Evolutionary conservation across 2,797 vertebrate genomes (phyloP).

Genomic region (Eulemur coronatus): DNA sequence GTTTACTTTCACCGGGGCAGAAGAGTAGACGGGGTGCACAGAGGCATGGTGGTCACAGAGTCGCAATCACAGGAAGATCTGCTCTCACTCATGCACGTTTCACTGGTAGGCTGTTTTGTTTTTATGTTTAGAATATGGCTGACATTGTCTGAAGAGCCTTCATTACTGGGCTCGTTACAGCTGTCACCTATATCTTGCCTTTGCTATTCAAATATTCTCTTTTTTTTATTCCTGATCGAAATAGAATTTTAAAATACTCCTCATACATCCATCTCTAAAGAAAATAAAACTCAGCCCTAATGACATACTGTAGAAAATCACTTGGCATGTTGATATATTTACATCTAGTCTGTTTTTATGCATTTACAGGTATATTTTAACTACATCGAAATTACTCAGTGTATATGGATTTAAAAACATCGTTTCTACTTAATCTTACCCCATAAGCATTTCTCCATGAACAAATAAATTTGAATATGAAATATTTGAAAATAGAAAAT

Average conservation of each 20-base stretch:
- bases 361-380: neutral
- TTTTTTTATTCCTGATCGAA: neutral
- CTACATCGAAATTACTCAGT: neutral
- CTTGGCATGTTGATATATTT: neutral
- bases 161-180: neutral
- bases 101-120: neutral
- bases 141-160: neutral
- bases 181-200: neutral
- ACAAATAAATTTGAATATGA: neutral
- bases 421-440: neutral
- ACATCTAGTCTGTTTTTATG: neutral
- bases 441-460: neutral
- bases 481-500: neutral
- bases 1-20: neutral
- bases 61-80: neutral
- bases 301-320: neutral
- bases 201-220: neutral
- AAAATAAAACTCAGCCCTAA: neutral
- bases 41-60: neutral
- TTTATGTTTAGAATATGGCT: neutral
- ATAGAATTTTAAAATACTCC: neutral
- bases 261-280: neutral
- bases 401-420: neutral
- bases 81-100: rapidly evolving
- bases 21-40: rapidly evolving